Base-by-base conservation (phyloP, 2,888 invertebrate genomes). In the Nezara viridula region DNA sequence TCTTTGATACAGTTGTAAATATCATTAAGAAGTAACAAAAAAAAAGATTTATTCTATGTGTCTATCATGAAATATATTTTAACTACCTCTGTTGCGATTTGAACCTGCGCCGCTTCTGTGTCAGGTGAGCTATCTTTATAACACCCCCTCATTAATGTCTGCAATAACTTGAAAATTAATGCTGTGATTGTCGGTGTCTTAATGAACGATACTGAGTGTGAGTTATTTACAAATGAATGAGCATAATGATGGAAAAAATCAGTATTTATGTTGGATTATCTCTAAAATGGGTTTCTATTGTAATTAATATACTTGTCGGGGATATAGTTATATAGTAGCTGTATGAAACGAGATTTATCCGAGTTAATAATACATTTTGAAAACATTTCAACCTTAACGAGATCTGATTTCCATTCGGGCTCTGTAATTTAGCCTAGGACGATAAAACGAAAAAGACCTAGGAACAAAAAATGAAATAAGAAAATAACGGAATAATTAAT, bases 361-460 rank as follows among this genome's bases (percentile, higher is more conserved):
- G 19, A 37, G 66, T 4, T 73, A 73, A 73, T 73, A 73, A 73
- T 73, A 73, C 32, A 37, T 73, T 73, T 73, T 37, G 66, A 21
- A 37, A 73, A 73, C 66, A 37, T 6, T 73, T 73, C 66, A 73
- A 73, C 66, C 37, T 37, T 73, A 73, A 73, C 66, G 37, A 73
- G 66, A 37, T 7, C 19, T 10, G 37, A 73, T 73, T 73, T 73
- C 32, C 66, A 37, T 73, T 37, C 37, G 19, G 32, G 14, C 66
- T 37, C 66, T 73, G 66, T 73, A 73, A 73, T 73, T 73, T 37
- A 19, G 60, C 60, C 60, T 60, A 60, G 66, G 6, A 37, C 66
- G 66, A 10, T 19, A 73, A 73, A 73, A 73, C 6, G 19, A 73
- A 73, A 37, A 73, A 37, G 66, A 73, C 6, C 16, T 21, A 2